These are phyloP conservation scores for Silurus glanis DNA, from an alignment of 2,113 vertebrate genomes.

Conservation along the genomic window DNA sequence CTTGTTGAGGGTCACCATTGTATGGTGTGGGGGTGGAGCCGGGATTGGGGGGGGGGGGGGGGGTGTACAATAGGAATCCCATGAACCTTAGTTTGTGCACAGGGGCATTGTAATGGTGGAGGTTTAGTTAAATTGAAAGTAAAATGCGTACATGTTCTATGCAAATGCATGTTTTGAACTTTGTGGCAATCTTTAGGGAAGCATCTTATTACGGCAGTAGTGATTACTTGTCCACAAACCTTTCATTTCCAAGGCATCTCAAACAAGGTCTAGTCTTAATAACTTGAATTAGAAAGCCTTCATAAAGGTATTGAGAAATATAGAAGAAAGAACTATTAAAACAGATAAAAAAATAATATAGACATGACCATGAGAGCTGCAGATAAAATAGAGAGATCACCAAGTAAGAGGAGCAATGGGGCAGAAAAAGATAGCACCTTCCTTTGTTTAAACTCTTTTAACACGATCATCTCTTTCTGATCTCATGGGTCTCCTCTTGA, in stretches of 20 bases:
- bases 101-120: no score
- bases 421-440: slow-evolving; percentile 5
- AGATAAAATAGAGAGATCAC: neutral
- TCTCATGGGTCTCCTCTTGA: slow-evolving; percentile 29
- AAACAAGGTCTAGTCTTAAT: neutral
- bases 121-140: no score
- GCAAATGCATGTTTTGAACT: no score
- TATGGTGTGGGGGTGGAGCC: no score
- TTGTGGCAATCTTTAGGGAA: no score
- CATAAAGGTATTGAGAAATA: neutral
- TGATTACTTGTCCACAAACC: no score
- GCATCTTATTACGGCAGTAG: no score
- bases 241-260: neutral
- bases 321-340: neutral
- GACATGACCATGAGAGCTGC: neutral
- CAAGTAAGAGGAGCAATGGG: neutral
- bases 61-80: no score
- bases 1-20: no score
- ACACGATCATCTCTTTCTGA: neutral
- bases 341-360: neutral
- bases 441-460: slow-evolving; percentile 26
- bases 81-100: no score
- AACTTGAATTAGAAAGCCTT: neutral
- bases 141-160: no score
- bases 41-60: no score